phyloP scores from a whole-genome alignment of 2,888 invertebrate species.

The Lacanobia wlatinum region DNA sequence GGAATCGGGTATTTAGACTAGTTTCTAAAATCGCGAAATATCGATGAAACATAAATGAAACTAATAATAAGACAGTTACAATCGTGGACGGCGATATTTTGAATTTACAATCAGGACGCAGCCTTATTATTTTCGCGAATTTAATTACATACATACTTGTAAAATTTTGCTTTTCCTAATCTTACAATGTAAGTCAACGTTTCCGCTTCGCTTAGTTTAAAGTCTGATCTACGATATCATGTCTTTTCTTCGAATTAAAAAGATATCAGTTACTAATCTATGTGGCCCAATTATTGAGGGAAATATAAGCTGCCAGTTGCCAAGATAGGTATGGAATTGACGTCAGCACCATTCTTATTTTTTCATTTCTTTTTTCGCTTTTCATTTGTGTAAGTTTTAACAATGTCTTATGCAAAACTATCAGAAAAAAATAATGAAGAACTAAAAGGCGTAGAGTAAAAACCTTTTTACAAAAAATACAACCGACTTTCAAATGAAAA shows the following conservation, averaged over 20 bases:
- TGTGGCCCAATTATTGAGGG: slow-evolving; percentile 34
- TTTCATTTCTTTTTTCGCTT: background rate
- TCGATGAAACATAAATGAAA: background rate
- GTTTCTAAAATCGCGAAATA: background rate
- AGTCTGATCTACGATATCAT: slow-evolving; percentile 44
- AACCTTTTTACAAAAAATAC: too few species aligned
- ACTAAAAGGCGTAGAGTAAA: too few species aligned
- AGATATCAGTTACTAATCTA: slow-evolving; percentile 46
- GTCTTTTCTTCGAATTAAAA: slow-evolving; percentile 45
- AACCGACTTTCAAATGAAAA: too few species aligned
- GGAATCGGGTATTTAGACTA: background rate
- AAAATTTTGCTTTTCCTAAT: slow-evolving; percentile 15
- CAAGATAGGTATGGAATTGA: slow-evolving; percentile 1
- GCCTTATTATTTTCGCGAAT: slow-evolving; percentile 3
- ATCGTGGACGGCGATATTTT: background rate
- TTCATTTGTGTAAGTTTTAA: too few species aligned
- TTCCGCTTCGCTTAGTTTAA: slow-evolving; percentile 37
- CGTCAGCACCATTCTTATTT: background rate
- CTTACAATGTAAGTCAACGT: slow-evolving; percentile 6
- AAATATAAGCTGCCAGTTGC: slow-evolving; percentile 24
- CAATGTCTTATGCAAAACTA: too few species aligned
- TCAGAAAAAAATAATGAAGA: too few species aligned
- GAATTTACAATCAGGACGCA: background rate
- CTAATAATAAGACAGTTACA: background rate
- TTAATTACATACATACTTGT: background rate